These are phyloP conservation scores for Cephus sareptanus DNA, from an alignment of 2,888 invertebrate species.

Conservation along the genomic window DNA sequence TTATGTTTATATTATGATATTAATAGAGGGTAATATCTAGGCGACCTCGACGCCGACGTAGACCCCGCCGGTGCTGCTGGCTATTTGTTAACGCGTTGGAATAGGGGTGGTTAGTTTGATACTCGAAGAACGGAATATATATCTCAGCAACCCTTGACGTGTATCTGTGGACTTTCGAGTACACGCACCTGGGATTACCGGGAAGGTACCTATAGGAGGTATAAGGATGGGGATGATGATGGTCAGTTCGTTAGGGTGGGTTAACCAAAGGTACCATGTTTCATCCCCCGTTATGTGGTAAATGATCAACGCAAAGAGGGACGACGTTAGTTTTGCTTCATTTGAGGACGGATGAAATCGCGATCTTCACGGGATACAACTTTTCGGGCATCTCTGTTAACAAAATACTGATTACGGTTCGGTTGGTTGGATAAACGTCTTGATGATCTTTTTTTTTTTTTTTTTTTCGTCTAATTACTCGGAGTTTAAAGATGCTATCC, in stretches of 20 bases:
- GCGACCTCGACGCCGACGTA: not conserved
- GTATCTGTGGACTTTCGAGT: not conserved
- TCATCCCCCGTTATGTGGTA: not conserved
- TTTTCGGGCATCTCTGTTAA: not conserved
- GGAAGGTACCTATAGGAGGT: not conserved
- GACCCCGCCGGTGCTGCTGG: conserved; percentile 43
- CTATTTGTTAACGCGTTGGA: conserved; percentile 40
- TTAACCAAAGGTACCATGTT: not conserved
- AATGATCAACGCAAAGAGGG: not conserved
- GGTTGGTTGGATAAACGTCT: not conserved
- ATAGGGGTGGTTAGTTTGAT: not conserved
- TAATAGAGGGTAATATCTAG: conserved; percentile 57
- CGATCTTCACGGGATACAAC: not conserved
- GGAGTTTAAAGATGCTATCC: not conserved
- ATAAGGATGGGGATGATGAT: not conserved
- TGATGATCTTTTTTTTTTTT: not conserved
- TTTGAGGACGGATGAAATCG: not conserved
- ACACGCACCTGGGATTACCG: not conserved
- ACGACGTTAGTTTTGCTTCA: not conserved
- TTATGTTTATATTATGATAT: conserved; percentile 66
- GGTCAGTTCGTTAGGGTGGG: not conserved
- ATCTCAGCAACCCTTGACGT: not conserved
- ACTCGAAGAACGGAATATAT: not conserved
- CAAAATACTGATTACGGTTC: not conserved
- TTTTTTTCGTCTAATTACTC: not conserved